Conservation (phyloP, 1,140 invertebrate species). For the Drepana arcuata region DNA sequence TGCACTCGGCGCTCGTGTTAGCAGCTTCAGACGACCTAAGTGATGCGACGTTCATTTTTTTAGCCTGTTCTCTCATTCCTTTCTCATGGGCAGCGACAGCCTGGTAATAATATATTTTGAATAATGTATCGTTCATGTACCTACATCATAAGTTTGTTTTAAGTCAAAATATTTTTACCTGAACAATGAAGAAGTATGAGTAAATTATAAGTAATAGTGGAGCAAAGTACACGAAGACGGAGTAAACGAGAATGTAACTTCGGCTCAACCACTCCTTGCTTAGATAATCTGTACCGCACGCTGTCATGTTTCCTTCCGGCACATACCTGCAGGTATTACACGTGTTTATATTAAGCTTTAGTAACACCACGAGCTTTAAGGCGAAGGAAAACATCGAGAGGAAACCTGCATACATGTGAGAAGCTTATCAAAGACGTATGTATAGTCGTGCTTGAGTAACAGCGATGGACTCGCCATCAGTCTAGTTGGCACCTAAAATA, state of each 20-base stretch:
- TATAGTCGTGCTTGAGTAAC: too few relatives aligned
- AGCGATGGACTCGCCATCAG: too few relatives aligned
- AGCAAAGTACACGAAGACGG: slow-evolving; percentile 75
- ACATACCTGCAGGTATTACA: slow-evolving; percentile 77
- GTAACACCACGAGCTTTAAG: too few relatives aligned
- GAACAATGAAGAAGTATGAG: slow-evolving; percentile 81
- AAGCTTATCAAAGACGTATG: too few relatives aligned
- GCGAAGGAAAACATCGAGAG: too few relatives aligned
- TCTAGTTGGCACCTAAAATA: too few relatives aligned
- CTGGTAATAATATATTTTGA: slow-evolving; percentile 26
- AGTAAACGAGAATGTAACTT: slow-evolving; percentile 78
- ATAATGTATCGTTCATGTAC: not conserved
- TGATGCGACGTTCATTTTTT: slow-evolving; percentile 82
- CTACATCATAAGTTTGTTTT: not conserved
- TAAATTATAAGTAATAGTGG: slow-evolving; percentile 80
- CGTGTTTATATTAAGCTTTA: too few relatives aligned
- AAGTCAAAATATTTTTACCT: slow-evolving; percentile 45
- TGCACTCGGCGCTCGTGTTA: slow-evolving; percentile 76
- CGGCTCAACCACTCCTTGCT: slow-evolving; percentile 75
- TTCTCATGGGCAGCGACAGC: slow-evolving; percentile 81
- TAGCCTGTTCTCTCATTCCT: slow-evolving; percentile 80
- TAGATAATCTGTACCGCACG: slow-evolving; percentile 86
- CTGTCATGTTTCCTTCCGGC: slow-evolving; percentile 86
- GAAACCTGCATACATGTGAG: too few relatives aligned
- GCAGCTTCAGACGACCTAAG: slow-evolving; percentile 75